Evolutionary conservation across 2,888 invertebrate species (phyloP), one percentile per base, ranked within the genome.

Genomic region (Seladonia tumulorum): DNA sequence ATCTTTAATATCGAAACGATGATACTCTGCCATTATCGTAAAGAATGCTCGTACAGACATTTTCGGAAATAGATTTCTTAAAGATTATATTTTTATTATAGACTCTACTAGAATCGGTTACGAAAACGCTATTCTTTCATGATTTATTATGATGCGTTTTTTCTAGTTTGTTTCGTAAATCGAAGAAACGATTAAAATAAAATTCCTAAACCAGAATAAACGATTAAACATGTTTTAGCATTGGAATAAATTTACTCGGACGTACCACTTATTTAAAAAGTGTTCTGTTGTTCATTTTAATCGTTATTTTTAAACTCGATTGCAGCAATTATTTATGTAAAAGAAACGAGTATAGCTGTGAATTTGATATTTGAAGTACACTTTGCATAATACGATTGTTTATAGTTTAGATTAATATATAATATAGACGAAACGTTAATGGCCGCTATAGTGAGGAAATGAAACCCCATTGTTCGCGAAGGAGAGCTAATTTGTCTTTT

Each of bases 401-500:
- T 25, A 42, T 18, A 53, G 42, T 70, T 35, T 47, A 76, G 8
- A 12, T 75, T 75, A 18, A 1, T 25, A 42, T 75, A 7, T 63
- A 39, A 14, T 53, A 16, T 49, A 35, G 66, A 39, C 39, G 25
- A 8, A 49, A 25, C 10, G 18, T 49, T 79, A 79, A 75, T 35
- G 22, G n/a, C 10, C 39, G 22, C 35, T 80, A 22, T 18, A 66
- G n/a, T 35, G 53, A 70, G 42, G 68, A 45, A 75, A 70, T 70
- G 45, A n/a, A 45, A 18, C 16, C 57, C 29, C 18, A 29, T 80
- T 75, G 70, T 75, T 80, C 53, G 42, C 45, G n/a, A 39, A 70
- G 66, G 63, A 35, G 18, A 80, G 45, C 75, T 80, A 70, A 80
- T 70, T 57, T 45, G 18, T 57, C 73, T 63, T 73, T 72, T 73